Evolutionary conservation across 35 echinoderm and acorn worm species (phyloP), one percentile per base, ranked within the genome.

Genomic region (Stichopus chloronotus): DNA sequence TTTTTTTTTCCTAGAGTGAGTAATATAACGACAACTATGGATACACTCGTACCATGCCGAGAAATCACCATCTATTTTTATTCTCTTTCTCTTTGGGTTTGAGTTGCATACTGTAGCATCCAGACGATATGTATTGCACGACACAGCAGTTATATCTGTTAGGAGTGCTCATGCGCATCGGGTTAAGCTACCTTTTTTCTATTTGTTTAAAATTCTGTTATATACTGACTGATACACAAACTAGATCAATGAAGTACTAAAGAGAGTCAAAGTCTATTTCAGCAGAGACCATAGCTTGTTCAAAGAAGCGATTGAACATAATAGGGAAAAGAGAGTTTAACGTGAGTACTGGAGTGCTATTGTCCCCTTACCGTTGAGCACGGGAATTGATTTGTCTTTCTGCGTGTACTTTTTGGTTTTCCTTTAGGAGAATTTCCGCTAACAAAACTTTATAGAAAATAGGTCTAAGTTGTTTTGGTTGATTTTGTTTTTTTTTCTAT

Each of bases 241-340:
- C 43, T 56, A 52, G 82, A 85, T 85, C 82, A 19, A 58, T 58
- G 13, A n/a, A 58, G 55, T 19, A 85, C 20, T 52, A 83, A 21
- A 6, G 52, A 57, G 55, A 89, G 87, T 89, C 87, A 89, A 89
- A 89, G 87, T 89, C 87, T 89, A 63, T 65, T 89, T 89, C 52
- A 25, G 25, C 52, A 85, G 54, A 85, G 52, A 7, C 56, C 16
- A 58, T 53, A 59, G 54, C 55, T 85, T 85, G 82, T 85, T 56
- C 82, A 85, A 85, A 85, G 81, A 84, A n/a, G 57, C 54, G 7
- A 58, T 56, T 85, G 55, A 17, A 85, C n/a, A 56, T 58, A 85
- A 85, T 58, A 85, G 82, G 57, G 82, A 19, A 53, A 8, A 58
- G 82, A 85, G 19, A 56, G 54, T 58, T 58, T 57, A 53, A 58